A percentile compares a stretch with the other conserved stretches of the same genome.
Evolutionary conservation across 2,888 invertebrate genomes (phyloP).

Genomic region (Andrena trimmerana): DNA sequence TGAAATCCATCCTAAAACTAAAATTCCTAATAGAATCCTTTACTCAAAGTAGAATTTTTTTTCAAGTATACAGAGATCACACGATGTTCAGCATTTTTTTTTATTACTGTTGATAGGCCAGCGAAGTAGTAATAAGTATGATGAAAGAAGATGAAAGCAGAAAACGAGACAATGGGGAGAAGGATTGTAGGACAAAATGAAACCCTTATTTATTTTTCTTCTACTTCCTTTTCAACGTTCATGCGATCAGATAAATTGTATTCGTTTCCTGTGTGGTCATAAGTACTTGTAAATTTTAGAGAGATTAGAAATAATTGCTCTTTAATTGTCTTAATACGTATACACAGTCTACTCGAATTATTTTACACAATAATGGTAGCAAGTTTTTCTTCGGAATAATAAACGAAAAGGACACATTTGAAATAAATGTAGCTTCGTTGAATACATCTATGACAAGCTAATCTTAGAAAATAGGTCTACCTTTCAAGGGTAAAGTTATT

Average conservation of each 20-base stretch:
- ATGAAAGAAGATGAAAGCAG: background rate
- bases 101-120: background rate
- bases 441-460: background rate
- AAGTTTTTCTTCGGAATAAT: background rate
- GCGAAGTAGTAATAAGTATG: background rate
- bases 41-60: too few relatives aligned
- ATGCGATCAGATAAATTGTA: background rate
- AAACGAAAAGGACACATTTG: background rate
- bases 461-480: background rate
- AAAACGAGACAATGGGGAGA: background rate
- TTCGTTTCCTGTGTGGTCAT: background rate
- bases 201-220: background rate
- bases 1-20: too few relatives aligned
- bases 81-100: background rate
- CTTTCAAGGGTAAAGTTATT: background rate
- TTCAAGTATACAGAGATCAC: too few relatives aligned
- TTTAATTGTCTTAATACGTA: background rate
- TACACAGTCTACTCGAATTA: too few relatives aligned
- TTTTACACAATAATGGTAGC: too few relatives aligned
- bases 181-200: slow-evolving; percentile 1
- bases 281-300: background rate
- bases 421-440: background rate
- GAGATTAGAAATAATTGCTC: too few relatives aligned
- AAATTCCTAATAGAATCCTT: too few relatives aligned
- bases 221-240: background rate